Conservation (phyloP, 2,888 invertebrate genomes). For the Brenthis daphne region DNA sequence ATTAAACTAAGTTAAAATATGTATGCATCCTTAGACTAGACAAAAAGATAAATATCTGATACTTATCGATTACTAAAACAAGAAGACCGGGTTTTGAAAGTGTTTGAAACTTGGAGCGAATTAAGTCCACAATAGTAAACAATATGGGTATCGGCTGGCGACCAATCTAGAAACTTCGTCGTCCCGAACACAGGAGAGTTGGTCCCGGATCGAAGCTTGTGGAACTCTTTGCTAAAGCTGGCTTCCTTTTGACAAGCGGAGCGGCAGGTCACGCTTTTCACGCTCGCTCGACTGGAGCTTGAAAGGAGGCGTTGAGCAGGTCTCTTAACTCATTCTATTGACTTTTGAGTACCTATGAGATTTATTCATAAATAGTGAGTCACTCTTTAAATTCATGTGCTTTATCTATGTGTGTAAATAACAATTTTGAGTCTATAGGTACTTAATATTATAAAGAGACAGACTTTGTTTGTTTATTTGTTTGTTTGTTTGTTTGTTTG, state of each 20-base stretch:
- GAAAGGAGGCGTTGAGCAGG: constrained; percentile 34
- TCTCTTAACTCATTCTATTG: constrained; percentile 29
- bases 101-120: constrained; percentile 34
- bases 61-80: constrained; percentile 9
- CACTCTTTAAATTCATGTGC: background rate
- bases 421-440: no score
- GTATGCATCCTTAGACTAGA: no score
- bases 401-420: no score
- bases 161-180: constrained; percentile 46
- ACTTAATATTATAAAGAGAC: no score
- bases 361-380: background rate
- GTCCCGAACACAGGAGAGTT: constrained; percentile 45
- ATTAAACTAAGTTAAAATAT: no score
- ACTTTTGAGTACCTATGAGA: constrained; percentile 8
- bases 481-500: no score
- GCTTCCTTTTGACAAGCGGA: constrained; percentile 49
- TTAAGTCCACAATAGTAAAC: constrained; percentile 39
- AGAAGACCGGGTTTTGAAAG: constrained; percentile 17
- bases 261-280: constrained; percentile 41
- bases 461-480: no score
- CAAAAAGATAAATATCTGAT: no score
- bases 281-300: constrained; percentile 29
- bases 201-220: constrained; percentile 43
- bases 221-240: constrained; percentile 45
- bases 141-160: constrained; percentile 40